Evolutionary conservation across 2,888 invertebrate species (phyloP).

Genomic region (Uropetala carovei): DNA sequence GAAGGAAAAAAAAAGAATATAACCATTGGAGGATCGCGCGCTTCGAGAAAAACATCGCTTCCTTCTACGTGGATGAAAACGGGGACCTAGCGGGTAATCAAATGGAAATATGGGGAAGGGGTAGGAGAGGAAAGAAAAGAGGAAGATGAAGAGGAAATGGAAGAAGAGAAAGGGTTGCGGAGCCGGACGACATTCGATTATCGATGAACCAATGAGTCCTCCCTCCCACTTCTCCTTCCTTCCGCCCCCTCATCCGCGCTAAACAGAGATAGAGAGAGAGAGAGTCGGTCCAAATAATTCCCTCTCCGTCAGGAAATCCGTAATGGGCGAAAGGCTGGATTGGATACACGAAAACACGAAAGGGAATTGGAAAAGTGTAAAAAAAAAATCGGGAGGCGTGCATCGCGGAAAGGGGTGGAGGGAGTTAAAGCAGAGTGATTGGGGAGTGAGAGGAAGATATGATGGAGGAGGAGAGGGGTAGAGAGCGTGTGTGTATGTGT

Average conservation of each 20-base stretch:
- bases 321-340: not conserved
- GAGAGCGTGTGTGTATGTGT: not conserved
- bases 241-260: not conserved
- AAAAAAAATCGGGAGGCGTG: not conserved
- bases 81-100: not conserved
- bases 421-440: not conserved
- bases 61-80: not conserved
- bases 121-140: not conserved
- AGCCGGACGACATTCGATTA: not conserved
- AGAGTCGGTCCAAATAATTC: constrained; percentile 2
- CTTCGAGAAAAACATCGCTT: too few species aligned
- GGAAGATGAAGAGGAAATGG: not conserved
- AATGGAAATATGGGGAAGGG: not conserved
- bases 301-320: not conserved
- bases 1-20: not conserved
- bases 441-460: too few species aligned
- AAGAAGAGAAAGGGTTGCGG: not conserved
- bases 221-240: too few species aligned
- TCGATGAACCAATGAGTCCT: constrained; percentile 21
- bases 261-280: too few species aligned
- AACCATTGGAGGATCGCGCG: too few species aligned
- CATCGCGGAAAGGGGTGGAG: not conserved
- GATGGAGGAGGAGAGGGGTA: not conserved
- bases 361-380: constrained; percentile 14
- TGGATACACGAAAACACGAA: not conserved